A percentile compares a stretch with the other conserved stretches of the same genome.
Evolutionary conservation across 1,140 invertebrate species (phyloP).

Genomic region (Pseudomyrmex pallidus): DNA sequence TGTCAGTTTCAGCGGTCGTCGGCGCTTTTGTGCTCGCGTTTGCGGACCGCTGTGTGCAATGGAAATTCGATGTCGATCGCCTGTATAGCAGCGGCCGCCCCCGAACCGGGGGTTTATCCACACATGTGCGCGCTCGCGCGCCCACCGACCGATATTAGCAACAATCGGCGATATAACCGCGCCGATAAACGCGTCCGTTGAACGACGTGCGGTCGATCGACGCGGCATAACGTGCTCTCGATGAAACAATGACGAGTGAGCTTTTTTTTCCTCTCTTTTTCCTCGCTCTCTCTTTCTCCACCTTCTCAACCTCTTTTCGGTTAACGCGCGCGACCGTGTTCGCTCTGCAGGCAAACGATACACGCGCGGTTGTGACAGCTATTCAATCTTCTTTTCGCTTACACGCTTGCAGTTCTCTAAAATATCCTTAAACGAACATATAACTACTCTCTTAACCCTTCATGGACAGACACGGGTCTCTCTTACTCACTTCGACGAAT

Average conservation of each 20-base stretch:
- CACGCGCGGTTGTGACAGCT: not conserved
- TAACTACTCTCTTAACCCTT: not conserved
- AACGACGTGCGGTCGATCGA: slow-evolving; percentile 35
- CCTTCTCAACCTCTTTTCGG: slow-evolving; percentile 4
- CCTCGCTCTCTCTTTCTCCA: too few relatives aligned
- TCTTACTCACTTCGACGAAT: too few relatives aligned
- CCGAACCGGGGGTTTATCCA: slow-evolving; percentile 54
- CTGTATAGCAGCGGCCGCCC: slow-evolving; percentile 7
- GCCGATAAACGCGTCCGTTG: slow-evolving; percentile 56
- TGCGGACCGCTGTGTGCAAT: slow-evolving; percentile 40
- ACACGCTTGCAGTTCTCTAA: too few relatives aligned
- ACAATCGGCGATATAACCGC: slow-evolving; percentile 61
- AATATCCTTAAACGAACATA: not conserved
- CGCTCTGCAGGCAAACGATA: not conserved
- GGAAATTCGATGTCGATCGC: slow-evolving; percentile 65
- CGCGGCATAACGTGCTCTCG: slow-evolving; percentile 51
- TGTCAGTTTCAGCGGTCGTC: slow-evolving; percentile 64
- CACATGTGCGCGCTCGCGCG: slow-evolving; percentile 14
- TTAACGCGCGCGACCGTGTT: slow-evolving; percentile 19
- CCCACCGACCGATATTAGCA: slow-evolving; percentile 49
- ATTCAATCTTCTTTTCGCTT: not conserved
- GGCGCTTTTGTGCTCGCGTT: slow-evolving; percentile 50
- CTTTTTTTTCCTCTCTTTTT: slow-evolving; percentile 3
- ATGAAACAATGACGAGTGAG: slow-evolving; percentile 40
- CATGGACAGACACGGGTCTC: too few relatives aligned